A percentile compares a stretch with the other conserved stretches of the same genome.
phyloP scores from a whole-genome alignment of 53 echinoderm and acorn worm species.

The Astropecten irregularis region DNA sequence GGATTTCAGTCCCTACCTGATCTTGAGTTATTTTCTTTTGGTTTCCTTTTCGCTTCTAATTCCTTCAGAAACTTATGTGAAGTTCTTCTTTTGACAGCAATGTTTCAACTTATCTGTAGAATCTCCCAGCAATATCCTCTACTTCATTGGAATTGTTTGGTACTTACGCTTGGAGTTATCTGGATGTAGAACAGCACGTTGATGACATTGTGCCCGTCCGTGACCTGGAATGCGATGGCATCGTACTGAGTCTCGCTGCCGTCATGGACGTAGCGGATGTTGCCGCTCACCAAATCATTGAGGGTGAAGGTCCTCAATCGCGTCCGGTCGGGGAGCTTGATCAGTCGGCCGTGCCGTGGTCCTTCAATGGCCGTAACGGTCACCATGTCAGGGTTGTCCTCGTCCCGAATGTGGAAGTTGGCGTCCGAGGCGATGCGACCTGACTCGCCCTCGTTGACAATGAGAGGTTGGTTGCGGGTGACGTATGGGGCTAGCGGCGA shows the following conservation, averaged over 20 bases:
- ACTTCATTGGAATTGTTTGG: no score
- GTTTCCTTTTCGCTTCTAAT: no score
- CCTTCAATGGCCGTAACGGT: conserved; percentile 80
- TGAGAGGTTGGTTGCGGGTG: conserved; percentile 88
- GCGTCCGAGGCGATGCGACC: conserved; percentile 70
- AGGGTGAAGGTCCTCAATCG: conserved; percentile 60
- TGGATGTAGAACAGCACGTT: conserved; percentile 93
- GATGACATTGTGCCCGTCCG: conserved; percentile 90
- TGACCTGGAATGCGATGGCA: conserved; percentile 78
- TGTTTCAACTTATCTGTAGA: no score
- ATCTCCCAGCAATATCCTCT: no score
- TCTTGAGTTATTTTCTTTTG: no score
- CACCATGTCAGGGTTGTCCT: conserved; percentile 86
- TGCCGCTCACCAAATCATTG: conserved; percentile 69
- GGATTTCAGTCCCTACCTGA: no score
- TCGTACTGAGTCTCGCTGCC: conserved; percentile 91
- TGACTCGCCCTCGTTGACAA: conserved; percentile 83
- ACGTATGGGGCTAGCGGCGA: conserved; percentile 83
- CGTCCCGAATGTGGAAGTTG: conserved; percentile 87
- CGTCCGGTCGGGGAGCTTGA: conserved; percentile 67
- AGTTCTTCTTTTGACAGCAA: no score
- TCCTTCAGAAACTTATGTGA: no score
- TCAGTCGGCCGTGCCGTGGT: conserved; percentile 82
- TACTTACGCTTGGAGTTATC: conserved; percentile 80
- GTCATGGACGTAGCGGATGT: conserved; percentile 83